Evolutionary conservation across 2,113 vertebrate genomes (phyloP), one percentile per base, ranked within the genome.

Genomic region (Paracanthobrama guichenoti): DNA sequence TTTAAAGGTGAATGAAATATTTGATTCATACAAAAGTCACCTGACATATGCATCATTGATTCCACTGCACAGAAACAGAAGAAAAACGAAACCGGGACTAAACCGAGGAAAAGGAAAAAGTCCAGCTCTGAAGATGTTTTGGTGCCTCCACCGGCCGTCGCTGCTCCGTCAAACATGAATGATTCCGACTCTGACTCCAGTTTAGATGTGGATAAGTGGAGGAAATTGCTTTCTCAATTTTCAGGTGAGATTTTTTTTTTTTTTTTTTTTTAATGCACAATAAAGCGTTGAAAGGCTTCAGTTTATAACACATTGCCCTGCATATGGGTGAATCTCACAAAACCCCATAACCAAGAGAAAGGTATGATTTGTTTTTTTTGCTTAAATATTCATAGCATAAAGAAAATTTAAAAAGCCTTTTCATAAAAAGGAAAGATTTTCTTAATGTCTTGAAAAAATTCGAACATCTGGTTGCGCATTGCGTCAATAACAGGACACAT

Each of bases 171-270:
- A 39, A 7, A 7, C 39, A 89, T 60, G 42, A 86, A 88, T 2
- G 87, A 91, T 69, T 95, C 93, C 0, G 94, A 94, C 87, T 95
- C 94, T 12, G 94, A 94, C 89, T 92, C 92, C 90, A 94, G 94
- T 86, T 90, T 95, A 86, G 94, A 95, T 39, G 80, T 93, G 1
- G 94, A 95, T 80, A 95, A 95, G 85, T 95, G 94, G 94, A 95
- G 88, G 87, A 92, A 82, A 31, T 62, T 91, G 60, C 46, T 88
- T 0, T n/a, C 88, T 35, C 42, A 93, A 55, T 86, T 94, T 77
- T 91, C 94, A 77, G 93, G 94, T 94, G 81, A 26, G 83, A n/a
- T n/a, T n/a, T n/a, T n/a, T n/a, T n/a, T n/a, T n/a, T n/a, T n/a
- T n/a, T n/a, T n/a, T n/a, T n/a, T 31, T 31, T 31, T 31, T 31